These are phyloP conservation scores for Papilio aristodemus DNA, from an alignment of 1,140 invertebrate genomes.

Conservation along the genomic window DNA sequence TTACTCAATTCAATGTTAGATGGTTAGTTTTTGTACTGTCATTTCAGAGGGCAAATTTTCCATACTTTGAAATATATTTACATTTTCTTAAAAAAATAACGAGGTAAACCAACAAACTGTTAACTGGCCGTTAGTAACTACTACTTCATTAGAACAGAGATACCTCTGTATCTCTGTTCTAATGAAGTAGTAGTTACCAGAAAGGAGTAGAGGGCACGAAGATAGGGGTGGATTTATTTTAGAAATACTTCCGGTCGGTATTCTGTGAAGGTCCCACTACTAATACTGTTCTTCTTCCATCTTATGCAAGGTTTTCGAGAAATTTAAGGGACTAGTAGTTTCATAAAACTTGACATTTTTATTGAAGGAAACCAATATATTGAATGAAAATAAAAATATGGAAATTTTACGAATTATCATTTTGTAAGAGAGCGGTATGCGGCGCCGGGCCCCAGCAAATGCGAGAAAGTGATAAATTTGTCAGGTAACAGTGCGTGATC, in stretches of 20 bases:
- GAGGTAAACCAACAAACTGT: too few relatives aligned
- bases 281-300: too few relatives aligned
- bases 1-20: not conserved
- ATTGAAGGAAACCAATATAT: conserved; percentile 8
- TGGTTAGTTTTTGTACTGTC: too few relatives aligned
- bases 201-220: too few relatives aligned
- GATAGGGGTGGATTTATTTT: too few relatives aligned
- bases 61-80: not conserved
- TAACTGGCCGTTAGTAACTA: too few relatives aligned
- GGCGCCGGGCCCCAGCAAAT: conserved; percentile 38
- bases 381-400: conserved; percentile 28
- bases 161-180: too few relatives aligned
- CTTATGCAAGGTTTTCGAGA: not conserved
- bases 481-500: conserved; percentile 61
- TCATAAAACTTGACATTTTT: not conserved
- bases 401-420: conserved; percentile 29
- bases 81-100: not conserved
- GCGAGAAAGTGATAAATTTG: conserved; percentile 67
- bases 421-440: conserved; percentile 14
- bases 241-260: too few relatives aligned
- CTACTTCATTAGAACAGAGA: too few relatives aligned
- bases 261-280: too few relatives aligned
- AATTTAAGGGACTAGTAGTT: not conserved
- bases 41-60: too few relatives aligned
- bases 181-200: too few relatives aligned